Evolutionary conservation across 2,113 vertebrate genomes (phyloP), one percentile per base, ranked within the genome.

Genomic region (Ursus arctos): DNA sequence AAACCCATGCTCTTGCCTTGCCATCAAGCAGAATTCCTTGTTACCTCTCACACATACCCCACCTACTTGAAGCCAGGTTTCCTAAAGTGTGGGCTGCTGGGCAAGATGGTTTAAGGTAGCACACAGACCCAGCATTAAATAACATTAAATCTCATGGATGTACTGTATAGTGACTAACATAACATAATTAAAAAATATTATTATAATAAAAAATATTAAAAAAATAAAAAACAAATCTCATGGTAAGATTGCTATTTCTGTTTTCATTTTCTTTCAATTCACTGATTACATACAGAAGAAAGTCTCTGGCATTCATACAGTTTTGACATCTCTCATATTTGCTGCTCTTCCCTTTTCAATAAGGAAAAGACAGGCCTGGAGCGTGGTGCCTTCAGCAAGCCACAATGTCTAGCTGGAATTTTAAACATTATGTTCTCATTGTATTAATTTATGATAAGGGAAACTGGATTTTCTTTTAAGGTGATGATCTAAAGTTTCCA

Each of bases 391-490:
- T 51, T 81, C 72, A 88, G 65, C 43, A 24, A 57, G 26, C 61
- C 63, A 81, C 18, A 24, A 2, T 47, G 55, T 61, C 74, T 49
- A 55, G 49, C 24, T 91, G 55, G 85, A 84, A 77, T 87, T 83
- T 67, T 65, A 95, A 92, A 95, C 49, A 80, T 4, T 53, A 28
- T 61, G 65, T 47, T 89, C 65, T 82, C 65, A 19, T 57, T 76
- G 8, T 88, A 88, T 69, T 97, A 49, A 72, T 69, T 90, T 95
- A 80, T 91, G 53, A 71, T 69, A 69, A 91, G 43, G 36, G 21
- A 92, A 87, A 72, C 33, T 91, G 33, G 67, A 33, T 93, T 94
- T 63, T 53, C 76, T 2, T 72, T 69, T 93, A 91, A 53, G 49
- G 63, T 26, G 86, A 83, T 82, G 53, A 79, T 33, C 33, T 61